Base-by-base conservation (phyloP, 2,113 vertebrate species). In the Prinia subflava region DNA sequence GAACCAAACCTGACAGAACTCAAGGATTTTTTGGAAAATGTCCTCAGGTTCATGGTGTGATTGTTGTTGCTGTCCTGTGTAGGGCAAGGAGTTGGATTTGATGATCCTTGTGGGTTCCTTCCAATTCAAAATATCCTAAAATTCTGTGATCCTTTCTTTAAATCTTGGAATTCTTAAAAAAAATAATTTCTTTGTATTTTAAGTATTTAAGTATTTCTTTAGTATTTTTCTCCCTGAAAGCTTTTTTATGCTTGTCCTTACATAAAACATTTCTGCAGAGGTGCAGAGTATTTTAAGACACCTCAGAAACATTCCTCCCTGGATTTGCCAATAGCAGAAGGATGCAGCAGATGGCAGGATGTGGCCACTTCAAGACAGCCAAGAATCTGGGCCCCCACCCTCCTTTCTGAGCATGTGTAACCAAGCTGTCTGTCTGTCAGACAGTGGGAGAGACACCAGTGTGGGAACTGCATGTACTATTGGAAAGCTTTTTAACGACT, bases 291-390 rank as follows among this genome's bases (percentile, higher is more conserved):
- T 80, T 86, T 83, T 92, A 80, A 88, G 78, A 93, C 71, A 97
- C 93, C 92, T 95, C 85, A 74, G 82, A 90, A 90, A 50, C 28
- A 41, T 86, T 92, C 63, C 85, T 80, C 37, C 39, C 28, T 86
- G 83, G 60, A 71, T 94, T 96, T 2, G 6, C 94, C 94, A 84
- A 86, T 70, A 96, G 94, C 67, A 77, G 84, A 70, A 94, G 78
- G 87, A 92, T 93, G 94, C 95, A 95, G 95, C 95, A 97, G 94
- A 95, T 96, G 93, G 95, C 96, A 96, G 95, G 95, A 97, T 97
- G 95, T 95, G 95, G 96, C 96, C 93, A 95, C 90, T 96, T 97
- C 94, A 97, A 97, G 90, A 87, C 94, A 96, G 94, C 95, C 95
- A 97, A 95, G 94, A 96, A 97, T 97, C 93, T 95, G 84, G 71